A percentile compares a stretch with the other conserved stretches of the same genome.
phyloP scores from a whole-genome alignment of 1,140 invertebrate species.

The Drosophila lacteicornis region DNA sequence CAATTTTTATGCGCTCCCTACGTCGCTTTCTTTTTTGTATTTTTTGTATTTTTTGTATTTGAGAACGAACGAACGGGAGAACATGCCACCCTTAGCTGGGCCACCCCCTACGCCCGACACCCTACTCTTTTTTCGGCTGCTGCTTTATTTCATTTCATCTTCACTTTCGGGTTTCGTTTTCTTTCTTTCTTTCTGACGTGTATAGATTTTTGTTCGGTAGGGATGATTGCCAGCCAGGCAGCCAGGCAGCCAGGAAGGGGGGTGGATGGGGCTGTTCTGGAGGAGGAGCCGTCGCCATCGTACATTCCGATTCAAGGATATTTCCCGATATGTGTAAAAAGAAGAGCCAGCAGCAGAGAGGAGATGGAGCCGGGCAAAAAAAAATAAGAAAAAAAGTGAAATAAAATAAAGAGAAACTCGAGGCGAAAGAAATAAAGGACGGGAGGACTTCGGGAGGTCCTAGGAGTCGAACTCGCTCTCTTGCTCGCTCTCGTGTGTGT shows the following conservation, averaged over 20 bases:
- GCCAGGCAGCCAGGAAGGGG: background rate
- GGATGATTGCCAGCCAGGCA: conserved; percentile 40
- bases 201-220: conserved; percentile 69
- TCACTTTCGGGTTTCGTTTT: conserved; percentile 81
- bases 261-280: background rate
- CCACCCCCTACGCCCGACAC: background rate
- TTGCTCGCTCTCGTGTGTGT: conserved; percentile 27
- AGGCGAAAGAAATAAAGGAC: conserved; percentile 66
- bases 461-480: conserved; percentile 56
- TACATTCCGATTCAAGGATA: conserved; percentile 82
- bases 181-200: conserved; percentile 69
- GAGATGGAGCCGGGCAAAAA: conserved; percentile 1
- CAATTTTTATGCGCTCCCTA: conserved; percentile 83
- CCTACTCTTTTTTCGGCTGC: conserved; percentile 52
- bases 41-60: conserved; percentile 5
- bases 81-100: background rate
- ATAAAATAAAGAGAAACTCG: conserved; percentile 44
- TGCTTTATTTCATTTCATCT: conserved; percentile 83
- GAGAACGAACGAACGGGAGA: background rate
- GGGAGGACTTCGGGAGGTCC: conserved; percentile 21
- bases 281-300: conserved; percentile 55
- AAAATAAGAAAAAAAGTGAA: conserved; percentile 25
- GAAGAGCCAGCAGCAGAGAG: conserved; percentile 11
- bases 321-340: conserved; percentile 80
- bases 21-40: conserved; percentile 30